Conservation (phyloP, 2,797 vertebrate genomes). For the Aplochiton taeniatus region DNA sequence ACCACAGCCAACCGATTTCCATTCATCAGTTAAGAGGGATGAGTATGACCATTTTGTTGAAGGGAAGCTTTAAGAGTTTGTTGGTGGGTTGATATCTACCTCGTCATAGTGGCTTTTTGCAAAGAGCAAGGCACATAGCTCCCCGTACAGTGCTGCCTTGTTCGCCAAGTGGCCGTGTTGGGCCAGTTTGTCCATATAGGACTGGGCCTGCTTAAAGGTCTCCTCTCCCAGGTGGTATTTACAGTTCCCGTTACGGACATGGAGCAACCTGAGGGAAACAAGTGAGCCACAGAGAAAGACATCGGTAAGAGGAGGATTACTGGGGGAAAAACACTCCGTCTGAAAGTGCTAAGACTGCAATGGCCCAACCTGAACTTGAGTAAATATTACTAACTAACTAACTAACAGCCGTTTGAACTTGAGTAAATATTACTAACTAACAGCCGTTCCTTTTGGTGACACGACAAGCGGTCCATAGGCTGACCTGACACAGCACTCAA, state of each 20-base stretch:
- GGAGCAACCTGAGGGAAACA: slow-evolving; percentile 83
- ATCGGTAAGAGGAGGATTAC: neutral
- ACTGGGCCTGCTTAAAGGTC: slow-evolving; percentile 96
- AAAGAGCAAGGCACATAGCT: slow-evolving; percentile 95
- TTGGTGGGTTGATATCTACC: slow-evolving; percentile 67
- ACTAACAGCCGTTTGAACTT: too few species aligned
- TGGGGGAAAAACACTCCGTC: neutral
- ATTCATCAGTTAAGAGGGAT: too few species aligned
- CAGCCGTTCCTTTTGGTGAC: too few species aligned
- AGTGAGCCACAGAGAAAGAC: neutral
- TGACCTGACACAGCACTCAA: slow-evolving; percentile 97
- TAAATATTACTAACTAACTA: too few species aligned
- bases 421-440: too few species aligned
- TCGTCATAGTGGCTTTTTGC: slow-evolving; percentile 99
- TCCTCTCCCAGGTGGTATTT: slow-evolving; percentile 98
- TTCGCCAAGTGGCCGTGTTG: slow-evolving; percentile 97
- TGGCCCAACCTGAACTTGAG: too few species aligned
- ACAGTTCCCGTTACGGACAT: slow-evolving; percentile 97
- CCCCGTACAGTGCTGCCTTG: slow-evolving; percentile 95
- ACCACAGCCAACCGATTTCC: too few species aligned
- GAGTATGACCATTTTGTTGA: neutral
- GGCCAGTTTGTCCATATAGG: slow-evolving; percentile 96
- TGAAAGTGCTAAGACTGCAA: too few species aligned
- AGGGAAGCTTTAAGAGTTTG: too few species aligned
- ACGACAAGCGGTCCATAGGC: slow-evolving; percentile 6